Evolutionary conservation across 2,113 vertebrate species (phyloP), one percentile per base, ranked within the genome.

Genomic region (Lampris incognitus): DNA sequence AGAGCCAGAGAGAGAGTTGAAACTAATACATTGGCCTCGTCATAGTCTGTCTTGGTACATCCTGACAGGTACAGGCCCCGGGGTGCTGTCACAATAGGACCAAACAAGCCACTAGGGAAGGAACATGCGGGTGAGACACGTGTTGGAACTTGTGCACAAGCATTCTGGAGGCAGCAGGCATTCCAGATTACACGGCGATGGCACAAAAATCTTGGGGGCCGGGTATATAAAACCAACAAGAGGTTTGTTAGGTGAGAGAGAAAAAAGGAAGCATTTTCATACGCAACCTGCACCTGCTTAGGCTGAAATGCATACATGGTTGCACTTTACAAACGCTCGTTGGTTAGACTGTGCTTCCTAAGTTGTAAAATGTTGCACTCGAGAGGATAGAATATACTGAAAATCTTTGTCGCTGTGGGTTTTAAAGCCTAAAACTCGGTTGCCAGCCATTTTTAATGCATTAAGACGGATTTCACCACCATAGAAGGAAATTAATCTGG

Each of bases 11-110:
- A 69, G 52, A 44, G 66, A 69, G 72, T 48, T 85, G 77, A 89
- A 85, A 84, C 57, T 39, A 71, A 89, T 85, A 87, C 38, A 57
- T 37, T 11, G 9, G n/a, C 69, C 84, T 89, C 82, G 84, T 86
- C 77, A 78, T 58, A 1, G 63, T 60, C 37, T 78, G 63, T 60
- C 37, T 78, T 62, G 6, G 44, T 67, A 79, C 77, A 76, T 66
- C 67, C 78, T 78, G 78, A 70, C 72, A 82, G 85, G 85, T 77
- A 78, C 66, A 79, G 80, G 85, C 85, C 86, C 67, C 13, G 5
- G 69, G 84, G 78, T 83, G 77, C 66, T 80, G 80, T 87, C 84
- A 89, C 79, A 91, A 78, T 87, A 76, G 52, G 60, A 80, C 81
- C 73, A 75, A 87, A 91, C 76, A 82, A 89, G 79, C 63, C 79